phyloP scores from a whole-genome alignment of 2,888 invertebrate species.

The Steinernema hermaphroditum region DNA sequence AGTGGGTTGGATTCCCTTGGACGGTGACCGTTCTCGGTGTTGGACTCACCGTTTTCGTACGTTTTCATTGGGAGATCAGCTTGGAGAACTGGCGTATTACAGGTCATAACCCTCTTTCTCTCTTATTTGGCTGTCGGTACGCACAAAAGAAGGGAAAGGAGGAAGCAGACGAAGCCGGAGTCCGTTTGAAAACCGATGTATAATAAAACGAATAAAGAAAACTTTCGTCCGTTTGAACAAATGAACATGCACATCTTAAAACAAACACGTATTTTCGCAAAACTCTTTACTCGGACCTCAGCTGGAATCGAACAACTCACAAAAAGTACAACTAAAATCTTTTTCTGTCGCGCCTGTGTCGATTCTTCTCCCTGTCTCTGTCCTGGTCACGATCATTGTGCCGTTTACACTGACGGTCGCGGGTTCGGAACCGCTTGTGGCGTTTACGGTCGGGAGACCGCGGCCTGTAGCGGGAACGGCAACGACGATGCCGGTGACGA shows the following conservation, averaged over 20 bases:
- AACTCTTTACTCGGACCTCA: no score
- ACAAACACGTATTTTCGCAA: no score
- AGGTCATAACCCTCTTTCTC: neutral
- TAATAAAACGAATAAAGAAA: no score
- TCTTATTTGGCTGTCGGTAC: neutral
- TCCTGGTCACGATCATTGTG: neutral
- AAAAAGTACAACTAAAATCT: neutral
- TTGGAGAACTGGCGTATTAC: neutral
- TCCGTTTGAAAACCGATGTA: slow-evolving; percentile 6
- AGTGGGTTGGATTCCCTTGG: slow-evolving; percentile 59
- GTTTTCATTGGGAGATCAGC: neutral
- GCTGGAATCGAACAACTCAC: no score
- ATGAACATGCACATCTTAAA: no score
- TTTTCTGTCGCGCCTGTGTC: neutral
- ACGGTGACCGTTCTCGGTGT: slow-evolving; percentile 51
- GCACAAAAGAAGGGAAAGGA: neutral
- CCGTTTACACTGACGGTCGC: neutral
- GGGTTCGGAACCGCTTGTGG: neutral
- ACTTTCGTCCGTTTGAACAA: no score
- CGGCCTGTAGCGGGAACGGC: neutral
- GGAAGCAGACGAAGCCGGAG: neutral
- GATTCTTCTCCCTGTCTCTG: neutral
- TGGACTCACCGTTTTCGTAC: neutral
- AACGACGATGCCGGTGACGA: neutral
- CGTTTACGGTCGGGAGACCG: neutral